A percentile compares a stretch with the other conserved stretches of the same genome.
phyloP scores from a whole-genome alignment of 2,113 vertebrate species.

The Centrocercus urophasianus region DNA sequence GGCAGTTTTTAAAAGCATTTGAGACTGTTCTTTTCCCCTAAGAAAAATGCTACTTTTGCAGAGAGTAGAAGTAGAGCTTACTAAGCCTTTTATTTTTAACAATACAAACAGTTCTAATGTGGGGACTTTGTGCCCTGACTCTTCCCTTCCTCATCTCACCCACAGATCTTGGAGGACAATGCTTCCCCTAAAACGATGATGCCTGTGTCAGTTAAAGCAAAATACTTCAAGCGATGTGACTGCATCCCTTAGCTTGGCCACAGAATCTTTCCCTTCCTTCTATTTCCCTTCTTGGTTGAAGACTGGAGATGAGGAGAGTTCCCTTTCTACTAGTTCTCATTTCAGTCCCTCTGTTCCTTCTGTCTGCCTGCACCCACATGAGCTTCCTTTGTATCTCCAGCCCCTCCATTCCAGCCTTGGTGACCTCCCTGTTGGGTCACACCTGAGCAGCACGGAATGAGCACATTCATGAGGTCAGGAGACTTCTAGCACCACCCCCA shows the following conservation, averaged over 20 bases:
- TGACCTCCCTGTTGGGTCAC: background rate
- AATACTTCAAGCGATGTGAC: background rate
- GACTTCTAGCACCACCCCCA: background rate
- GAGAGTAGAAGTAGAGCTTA: background rate
- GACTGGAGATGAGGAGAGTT: rapidly evolving
- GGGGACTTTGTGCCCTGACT: background rate
- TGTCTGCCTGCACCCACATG: no score
- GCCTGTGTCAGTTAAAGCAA: background rate
- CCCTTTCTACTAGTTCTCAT: background rate
- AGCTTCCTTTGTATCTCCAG: background rate
- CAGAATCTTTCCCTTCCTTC: background rate
- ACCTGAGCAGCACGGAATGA: background rate
- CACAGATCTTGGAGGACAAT: background rate
- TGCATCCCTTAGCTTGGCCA: background rate
- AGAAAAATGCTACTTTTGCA: background rate
- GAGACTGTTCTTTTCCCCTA: background rate
- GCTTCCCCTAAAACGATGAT: background rate
- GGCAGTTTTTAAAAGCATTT: background rate
- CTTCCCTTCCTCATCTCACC: background rate
- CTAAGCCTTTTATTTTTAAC: background rate
- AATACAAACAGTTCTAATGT: background rate
- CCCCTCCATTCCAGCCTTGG: background rate
- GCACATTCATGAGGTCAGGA: background rate
- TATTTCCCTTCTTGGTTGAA: background rate
- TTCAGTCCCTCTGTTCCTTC: background rate